Base-by-base conservation (phyloP, 2,888 invertebrate species). In the Vesta saturnalis region DNA sequence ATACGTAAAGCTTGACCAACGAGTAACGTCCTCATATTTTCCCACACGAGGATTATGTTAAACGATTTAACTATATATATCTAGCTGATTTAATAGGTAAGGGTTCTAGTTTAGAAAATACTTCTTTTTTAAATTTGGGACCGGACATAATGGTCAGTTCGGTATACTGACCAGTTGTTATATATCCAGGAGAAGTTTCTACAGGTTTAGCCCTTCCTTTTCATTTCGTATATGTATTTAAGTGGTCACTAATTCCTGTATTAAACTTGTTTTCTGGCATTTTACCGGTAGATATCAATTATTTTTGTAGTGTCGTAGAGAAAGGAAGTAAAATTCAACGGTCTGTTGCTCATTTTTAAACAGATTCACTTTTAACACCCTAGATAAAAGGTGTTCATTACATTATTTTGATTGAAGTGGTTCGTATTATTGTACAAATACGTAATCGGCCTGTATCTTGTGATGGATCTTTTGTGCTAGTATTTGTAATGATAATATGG, bases 321-420 rank as follows among this genome's bases (percentile, higher is more conserved):
- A 58, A 58, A 58, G 58, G 58, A 39, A 54, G 59, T 23, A 22
- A 59, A 47, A 30, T 21, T n/a, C 35, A 65, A 47, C 22, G 52
- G 21, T 46, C 12, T 14, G 15, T 14, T 35, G 39, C 23, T 56
- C n/a, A n/a, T n/a, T n/a, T n/a, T n/a, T 56, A 1, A 52, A 52
- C 55, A 55, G n/a, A 46, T 14, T 6, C 6, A 15, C 4, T 15
- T 54, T 54, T 54, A 54, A 4, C 21, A 39, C 64, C 56, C 47
- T 55, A 46, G 30, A 55, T 57, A 52, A 60, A 60, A 54, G 73
- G 76, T 78, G 72, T 79, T 75, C 62, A 72, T 79, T 78, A 78
- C 79, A 77, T 73, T 79, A 74, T 79, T 79, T 79, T 79, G 77
- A 76, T 78, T 73, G 58, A 70, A 76, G 75, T 77, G 77, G 76